A percentile compares a stretch with the other conserved stretches of the same genome.
Conservation (phyloP, 2,113 vertebrate species). For the Siniperca chuatsi region DNA sequence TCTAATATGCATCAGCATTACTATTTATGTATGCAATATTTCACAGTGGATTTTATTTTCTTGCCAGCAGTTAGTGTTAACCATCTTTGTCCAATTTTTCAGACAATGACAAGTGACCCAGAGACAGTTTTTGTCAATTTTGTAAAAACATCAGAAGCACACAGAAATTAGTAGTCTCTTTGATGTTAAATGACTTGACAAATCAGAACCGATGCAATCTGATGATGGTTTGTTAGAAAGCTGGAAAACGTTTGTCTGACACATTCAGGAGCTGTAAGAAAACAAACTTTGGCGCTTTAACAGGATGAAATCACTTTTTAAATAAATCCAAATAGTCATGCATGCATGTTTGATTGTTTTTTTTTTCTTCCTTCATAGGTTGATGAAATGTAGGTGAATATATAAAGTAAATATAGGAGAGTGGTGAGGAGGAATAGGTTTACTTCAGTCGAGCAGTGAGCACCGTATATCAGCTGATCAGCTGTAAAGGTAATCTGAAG, state of each 20-base stretch:
- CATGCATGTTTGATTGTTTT: background rate
- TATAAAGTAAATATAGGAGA: background rate
- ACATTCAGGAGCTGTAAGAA: slow-evolving; percentile 1
- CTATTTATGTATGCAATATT: background rate
- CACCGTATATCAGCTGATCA: background rate
- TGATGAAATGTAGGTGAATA: background rate
- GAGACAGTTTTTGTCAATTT: background rate
- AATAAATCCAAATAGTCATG: slow-evolving; percentile 50
- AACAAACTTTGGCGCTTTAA: background rate
- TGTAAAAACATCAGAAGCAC: background rate
- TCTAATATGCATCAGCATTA: background rate
- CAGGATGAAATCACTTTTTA: background rate
- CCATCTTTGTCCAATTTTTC: background rate
- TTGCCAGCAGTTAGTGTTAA: background rate
- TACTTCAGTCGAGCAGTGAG: background rate
- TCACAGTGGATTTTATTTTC: background rate
- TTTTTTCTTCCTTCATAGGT: background rate
- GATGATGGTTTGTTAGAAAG: background rate
- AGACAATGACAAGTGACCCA: background rate
- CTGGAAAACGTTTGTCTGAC: background rate
- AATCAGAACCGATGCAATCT: background rate
- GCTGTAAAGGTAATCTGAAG: background rate
- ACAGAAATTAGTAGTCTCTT: background rate
- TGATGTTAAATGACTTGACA: background rate
- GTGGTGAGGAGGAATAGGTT: background rate